phyloP scores from a whole-genome alignment of 2,113 vertebrate genomes.

The Rhinopithecus roxellana region DNA sequence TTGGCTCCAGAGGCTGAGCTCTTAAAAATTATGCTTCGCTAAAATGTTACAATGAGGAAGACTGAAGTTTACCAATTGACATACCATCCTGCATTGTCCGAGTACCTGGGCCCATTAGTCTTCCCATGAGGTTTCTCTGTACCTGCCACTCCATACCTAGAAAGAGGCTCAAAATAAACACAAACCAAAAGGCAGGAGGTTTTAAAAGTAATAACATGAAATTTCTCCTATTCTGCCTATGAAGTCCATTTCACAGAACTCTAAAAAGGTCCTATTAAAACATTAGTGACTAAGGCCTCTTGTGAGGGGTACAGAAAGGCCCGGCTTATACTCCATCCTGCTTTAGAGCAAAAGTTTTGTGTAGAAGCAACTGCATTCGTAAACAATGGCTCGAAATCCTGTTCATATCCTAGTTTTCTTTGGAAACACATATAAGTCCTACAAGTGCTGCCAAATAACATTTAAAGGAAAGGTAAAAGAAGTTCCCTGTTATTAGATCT shows the following conservation, averaged over 20 bases:
- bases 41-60: not conserved
- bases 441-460: not conserved
- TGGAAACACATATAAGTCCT: not conserved
- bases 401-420: not conserved
- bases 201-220: not conserved
- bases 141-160: not conserved
- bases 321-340: not conserved
- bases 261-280: not conserved
- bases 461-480: not conserved
- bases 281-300: not conserved
- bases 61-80: too few species aligned
- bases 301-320: not conserved
- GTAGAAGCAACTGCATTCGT: not conserved
- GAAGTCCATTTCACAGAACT: not conserved
- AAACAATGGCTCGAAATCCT: not conserved
- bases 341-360: not conserved
- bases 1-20: not conserved
- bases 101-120: not conserved
- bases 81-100: not conserved
- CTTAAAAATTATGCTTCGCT: not conserved
- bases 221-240: not conserved
- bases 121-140: not conserved
- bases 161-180: not conserved
- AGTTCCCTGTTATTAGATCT: not conserved
- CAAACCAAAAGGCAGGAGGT: not conserved